phyloP scores from a whole-genome alignment of 2,888 invertebrate species.

The Lamproptera curius region DNA sequence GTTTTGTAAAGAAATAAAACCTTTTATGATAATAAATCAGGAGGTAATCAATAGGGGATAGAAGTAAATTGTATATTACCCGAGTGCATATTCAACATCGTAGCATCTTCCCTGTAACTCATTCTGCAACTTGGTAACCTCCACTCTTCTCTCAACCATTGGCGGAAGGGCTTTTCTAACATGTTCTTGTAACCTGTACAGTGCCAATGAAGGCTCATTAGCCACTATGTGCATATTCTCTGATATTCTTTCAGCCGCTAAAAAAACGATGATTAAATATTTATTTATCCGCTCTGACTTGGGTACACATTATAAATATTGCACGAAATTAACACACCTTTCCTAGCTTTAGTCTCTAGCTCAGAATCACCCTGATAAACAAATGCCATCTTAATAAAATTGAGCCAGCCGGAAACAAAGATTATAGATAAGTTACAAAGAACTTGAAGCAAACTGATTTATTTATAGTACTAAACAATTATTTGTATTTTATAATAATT shows the following conservation, averaged over 20 bases:
- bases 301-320: too few species aligned
- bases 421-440: too few species aligned
- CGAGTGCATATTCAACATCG: slow-evolving; percentile 95
- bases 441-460: too few species aligned
- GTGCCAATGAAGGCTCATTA: slow-evolving; percentile 97
- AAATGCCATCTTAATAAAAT: slow-evolving; percentile 63
- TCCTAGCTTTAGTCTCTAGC: slow-evolving; percentile 83
- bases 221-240: slow-evolving; percentile 98
- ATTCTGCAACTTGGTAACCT: slow-evolving; percentile 91
- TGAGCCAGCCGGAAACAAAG: too few species aligned
- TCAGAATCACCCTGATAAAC: slow-evolving; percentile 80
- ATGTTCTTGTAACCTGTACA: slow-evolving; percentile 96
- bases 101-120: slow-evolving; percentile 95
- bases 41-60: too few species aligned
- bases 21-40: too few species aligned
- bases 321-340: slow-evolving; percentile 78
- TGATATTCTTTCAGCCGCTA: slow-evolving; percentile 94
- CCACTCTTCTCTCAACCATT: slow-evolving; percentile 93
- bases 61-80: too few species aligned
- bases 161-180: slow-evolving; percentile 95
- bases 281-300: too few species aligned
- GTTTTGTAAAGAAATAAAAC: too few species aligned
- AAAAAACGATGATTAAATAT: slow-evolving; percentile 29
- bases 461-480: too few species aligned
- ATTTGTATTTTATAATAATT: not conserved